phyloP scores from a whole-genome alignment of 1,140 invertebrate species.

The Ceratoteleas bidentatus region DNA sequence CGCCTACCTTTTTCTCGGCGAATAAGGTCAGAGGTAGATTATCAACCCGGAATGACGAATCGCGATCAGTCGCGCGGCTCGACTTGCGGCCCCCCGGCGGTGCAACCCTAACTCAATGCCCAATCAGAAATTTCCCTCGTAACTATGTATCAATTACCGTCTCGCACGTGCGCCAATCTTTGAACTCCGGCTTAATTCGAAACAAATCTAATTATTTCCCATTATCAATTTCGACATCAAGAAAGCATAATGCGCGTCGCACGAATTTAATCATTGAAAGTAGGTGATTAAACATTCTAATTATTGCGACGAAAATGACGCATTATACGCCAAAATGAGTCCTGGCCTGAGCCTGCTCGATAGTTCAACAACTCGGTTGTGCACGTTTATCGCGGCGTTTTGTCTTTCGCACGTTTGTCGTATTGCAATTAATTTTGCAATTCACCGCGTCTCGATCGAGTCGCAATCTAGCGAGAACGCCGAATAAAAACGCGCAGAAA shows the following conservation, averaged over 20 bases:
- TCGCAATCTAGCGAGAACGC: no score
- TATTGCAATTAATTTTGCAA: no score
- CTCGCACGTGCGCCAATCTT: conserved; percentile 6
- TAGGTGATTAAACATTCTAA: conserved; percentile 43
- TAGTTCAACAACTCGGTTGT: conserved; percentile 11
- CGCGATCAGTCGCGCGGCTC: no score
- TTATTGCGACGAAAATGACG: conserved; percentile 45
- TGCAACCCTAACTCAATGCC: background rate
- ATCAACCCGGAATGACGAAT: no score
- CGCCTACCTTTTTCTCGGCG: no score
- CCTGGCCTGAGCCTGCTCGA: no score
- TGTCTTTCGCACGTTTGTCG: background rate
- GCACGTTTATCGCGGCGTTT: background rate
- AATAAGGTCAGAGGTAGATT: no score
- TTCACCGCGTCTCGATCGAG: no score
- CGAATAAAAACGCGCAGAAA: background rate
- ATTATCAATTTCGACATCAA: conserved; percentile 35
- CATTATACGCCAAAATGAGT: conserved; percentile 39
- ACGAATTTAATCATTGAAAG: conserved; percentile 43
- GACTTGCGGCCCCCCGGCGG: no score
- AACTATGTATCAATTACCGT: background rate
- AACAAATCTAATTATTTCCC: conserved; percentile 30
- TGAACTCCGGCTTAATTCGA: conserved; percentile 19
- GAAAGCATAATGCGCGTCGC: conserved; percentile 30
- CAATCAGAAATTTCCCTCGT: conserved; percentile 5